These are phyloP conservation scores for Epinephelus moara DNA, from an alignment of 2,113 vertebrate species.

Conservation along the genomic window DNA sequence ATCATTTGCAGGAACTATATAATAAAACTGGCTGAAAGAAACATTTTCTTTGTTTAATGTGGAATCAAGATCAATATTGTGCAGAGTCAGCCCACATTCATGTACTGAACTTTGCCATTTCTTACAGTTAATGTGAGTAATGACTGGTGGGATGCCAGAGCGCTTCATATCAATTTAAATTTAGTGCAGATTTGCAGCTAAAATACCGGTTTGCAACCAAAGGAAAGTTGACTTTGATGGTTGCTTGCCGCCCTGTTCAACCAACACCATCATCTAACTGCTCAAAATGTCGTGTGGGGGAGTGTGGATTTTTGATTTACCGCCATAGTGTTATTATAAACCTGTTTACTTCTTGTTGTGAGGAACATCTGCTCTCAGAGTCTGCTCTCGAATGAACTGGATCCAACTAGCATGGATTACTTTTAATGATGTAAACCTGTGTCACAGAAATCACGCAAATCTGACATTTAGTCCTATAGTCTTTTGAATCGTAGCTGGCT, in stretches of 20 bases:
- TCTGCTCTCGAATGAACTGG: neutral
- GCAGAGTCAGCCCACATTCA: neutral
- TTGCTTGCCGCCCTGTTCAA: neutral
- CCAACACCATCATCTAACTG: conserved; percentile 41
- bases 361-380: conserved; percentile 30
- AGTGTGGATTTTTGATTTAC: conserved; percentile 38
- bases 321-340: conserved; percentile 37
- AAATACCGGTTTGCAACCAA: conserved; percentile 22
- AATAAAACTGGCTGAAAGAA: neutral
- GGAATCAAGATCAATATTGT: neutral
- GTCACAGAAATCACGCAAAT: neutral
- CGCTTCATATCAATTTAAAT: conserved; percentile 18
- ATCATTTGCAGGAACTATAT: neutral
- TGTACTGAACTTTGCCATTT: neutral
- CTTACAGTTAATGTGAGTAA: neutral
- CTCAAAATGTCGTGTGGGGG: conserved; percentile 29
- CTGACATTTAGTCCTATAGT: neutral
- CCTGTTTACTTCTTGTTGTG: conserved; percentile 41
- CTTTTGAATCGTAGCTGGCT: neutral
- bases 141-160: neutral
- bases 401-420: neutral
- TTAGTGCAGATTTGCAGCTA: neutral
- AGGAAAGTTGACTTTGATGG: conserved; percentile 18
- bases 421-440: neutral
- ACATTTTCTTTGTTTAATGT: neutral